These are phyloP conservation scores for Amphipoea lucens DNA, from an alignment of 2,888 invertebrate genomes.

Conservation along the genomic window DNA sequence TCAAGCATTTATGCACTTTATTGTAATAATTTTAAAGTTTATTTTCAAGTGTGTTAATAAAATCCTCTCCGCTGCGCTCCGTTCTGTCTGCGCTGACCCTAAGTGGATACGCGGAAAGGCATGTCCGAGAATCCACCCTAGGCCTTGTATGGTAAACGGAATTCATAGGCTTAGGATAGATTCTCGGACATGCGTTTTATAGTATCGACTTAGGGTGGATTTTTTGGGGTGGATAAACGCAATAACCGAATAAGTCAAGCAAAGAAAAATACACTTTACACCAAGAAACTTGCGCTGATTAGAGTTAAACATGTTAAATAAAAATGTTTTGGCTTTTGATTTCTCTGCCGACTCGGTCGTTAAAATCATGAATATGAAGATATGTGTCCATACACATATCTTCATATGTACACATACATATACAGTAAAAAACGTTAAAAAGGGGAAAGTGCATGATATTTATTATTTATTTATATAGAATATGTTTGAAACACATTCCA, in stretches of 20 bases:
- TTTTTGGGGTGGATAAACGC: too few species aligned
- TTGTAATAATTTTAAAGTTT: too few species aligned
- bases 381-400: background rate
- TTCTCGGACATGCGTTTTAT: background rate
- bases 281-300: background rate
- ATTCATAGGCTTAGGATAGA: background rate
- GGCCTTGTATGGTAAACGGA: background rate
- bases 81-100: too few species aligned
- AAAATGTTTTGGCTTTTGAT: background rate
- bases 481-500: conserved; percentile 39
- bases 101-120: background rate
- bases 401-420: conserved; percentile 10
- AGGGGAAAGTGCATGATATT: conserved; percentile 26
- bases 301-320: background rate
- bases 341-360: too few species aligned
- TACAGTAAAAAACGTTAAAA: background rate
- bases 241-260: background rate
- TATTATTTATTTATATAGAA: conserved; percentile 14
- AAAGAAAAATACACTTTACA: background rate
- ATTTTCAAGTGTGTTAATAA: too few species aligned
- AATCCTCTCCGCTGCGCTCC: too few species aligned
- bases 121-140: background rate
- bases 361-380: too few species aligned
- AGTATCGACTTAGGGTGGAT: background rate
- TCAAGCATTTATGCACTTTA: too few species aligned